Conservation (phyloP, 1,140 invertebrate species). For the Phthorimaea operculella region DNA sequence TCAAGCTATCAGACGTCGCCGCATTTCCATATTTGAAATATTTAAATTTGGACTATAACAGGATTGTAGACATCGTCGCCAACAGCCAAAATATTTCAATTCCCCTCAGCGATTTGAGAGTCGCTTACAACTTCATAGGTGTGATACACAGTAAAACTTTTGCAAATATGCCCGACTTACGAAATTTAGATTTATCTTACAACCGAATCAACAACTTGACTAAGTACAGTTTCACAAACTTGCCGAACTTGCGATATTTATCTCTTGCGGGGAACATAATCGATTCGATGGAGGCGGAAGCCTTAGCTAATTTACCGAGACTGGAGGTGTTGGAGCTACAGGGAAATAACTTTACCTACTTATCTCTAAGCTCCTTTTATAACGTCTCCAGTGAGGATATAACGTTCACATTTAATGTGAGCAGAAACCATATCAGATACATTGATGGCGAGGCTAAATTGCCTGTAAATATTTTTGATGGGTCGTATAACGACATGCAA, state of each 20-base stretch:
- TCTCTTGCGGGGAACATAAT: constrained; percentile 77
- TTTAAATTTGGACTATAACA: constrained; percentile 88
- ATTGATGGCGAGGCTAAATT: constrained; percentile 70
- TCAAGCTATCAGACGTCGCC: constrained; percentile 72
- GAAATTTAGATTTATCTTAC: constrained; percentile 77
- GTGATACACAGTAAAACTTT: constrained; percentile 74
- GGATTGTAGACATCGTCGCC: constrained; percentile 71
- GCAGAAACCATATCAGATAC: constrained; percentile 73
- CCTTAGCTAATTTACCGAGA: constrained; percentile 76
- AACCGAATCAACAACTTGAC: constrained; percentile 75
- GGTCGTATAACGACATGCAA: constrained; percentile 75
- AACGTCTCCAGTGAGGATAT: constrained; percentile 72
- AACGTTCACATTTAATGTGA: constrained; percentile 75
- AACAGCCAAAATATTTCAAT: constrained; percentile 77
- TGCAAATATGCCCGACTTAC: constrained; percentile 71
- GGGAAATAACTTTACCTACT: constrained; percentile 74
- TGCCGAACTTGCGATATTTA: constrained; percentile 76
- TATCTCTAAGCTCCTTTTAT: constrained; percentile 74
- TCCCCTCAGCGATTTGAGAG: constrained; percentile 79
- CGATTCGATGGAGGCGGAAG: constrained; percentile 69
- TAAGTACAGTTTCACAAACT: constrained; percentile 71
- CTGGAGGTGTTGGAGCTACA: constrained; percentile 78
- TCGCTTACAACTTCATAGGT: constrained; percentile 79
- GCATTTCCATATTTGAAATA: constrained; percentile 79
- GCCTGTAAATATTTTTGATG: constrained; percentile 76